Evolutionary conservation across 2,113 vertebrate genomes (phyloP).

Genomic region (Lethenteron reissneri): DNA sequence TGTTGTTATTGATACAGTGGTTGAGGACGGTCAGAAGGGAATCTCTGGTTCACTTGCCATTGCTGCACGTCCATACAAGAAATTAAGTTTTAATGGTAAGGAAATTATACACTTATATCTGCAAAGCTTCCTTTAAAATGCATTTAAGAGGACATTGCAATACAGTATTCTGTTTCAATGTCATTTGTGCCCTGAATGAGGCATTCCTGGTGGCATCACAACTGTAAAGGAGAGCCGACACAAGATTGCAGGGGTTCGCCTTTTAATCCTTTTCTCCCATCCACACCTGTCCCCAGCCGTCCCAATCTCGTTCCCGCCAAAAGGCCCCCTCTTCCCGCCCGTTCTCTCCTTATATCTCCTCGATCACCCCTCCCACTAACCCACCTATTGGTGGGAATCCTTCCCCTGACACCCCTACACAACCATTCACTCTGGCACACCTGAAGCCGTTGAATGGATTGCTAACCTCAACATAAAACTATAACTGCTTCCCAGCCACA

Average conservation of each 20-base stretch:
- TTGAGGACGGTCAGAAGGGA: slow-evolving; percentile 19
- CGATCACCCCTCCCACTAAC: too few relatives aligned
- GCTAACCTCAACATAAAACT: too few relatives aligned
- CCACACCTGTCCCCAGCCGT: too few relatives aligned
- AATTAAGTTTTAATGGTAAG: slow-evolving; percentile 39
- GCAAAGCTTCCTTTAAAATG: not conserved
- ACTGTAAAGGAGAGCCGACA: too few relatives aligned
- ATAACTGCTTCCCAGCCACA: too few relatives aligned
- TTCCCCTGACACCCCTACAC: not conserved
- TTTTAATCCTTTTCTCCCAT: too few relatives aligned
- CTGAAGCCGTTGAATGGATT: not conserved
- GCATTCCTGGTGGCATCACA: not conserved
- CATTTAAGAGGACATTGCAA: not conserved
- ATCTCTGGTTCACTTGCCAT: slow-evolving; percentile 16
- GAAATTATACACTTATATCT: not conserved
- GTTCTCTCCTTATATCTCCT: not conserved
- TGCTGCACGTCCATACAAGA: slow-evolving; percentile 20
- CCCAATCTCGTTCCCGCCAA: too few relatives aligned
- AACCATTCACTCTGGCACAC: not conserved
- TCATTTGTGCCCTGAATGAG: too few relatives aligned
- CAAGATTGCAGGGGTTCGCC: too few relatives aligned
- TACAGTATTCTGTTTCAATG: slow-evolving; percentile 1
- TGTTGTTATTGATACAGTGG: slow-evolving; percentile 16
- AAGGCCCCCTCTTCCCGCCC: too few relatives aligned
- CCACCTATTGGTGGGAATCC: too few relatives aligned